A percentile compares a stretch with the other conserved stretches of the same genome.
Evolutionary conservation across 2,113 vertebrate species (phyloP).

Genomic region (Thermophis baileyi): DNA sequence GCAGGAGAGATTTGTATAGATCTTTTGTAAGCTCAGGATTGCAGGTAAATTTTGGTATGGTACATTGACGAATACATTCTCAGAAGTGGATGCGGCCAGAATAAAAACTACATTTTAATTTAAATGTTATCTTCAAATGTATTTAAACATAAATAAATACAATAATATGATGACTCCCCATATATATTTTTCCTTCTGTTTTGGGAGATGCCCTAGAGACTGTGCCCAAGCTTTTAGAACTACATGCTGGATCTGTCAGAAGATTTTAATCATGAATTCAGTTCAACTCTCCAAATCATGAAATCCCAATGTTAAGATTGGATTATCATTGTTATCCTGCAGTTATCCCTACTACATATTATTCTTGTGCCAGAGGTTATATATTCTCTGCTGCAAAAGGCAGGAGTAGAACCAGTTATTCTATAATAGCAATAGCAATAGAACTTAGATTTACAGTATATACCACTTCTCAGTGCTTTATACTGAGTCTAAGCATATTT

Average conservation of each 20-base stretch:
- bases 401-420: background rate
- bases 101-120: background rate
- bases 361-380: background rate
- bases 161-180: background rate
- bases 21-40: background rate
- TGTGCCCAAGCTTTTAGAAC: background rate
- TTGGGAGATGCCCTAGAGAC: background rate
- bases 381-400: background rate
- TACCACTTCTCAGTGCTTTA: too few species aligned
- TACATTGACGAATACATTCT: background rate
- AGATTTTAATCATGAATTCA: background rate
- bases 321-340: background rate
- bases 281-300: background rate
- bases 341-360: background rate
- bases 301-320: background rate
- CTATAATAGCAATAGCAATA: background rate
- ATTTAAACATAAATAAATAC: background rate
- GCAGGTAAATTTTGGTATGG: background rate
- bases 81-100: background rate
- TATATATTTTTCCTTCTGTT: background rate
- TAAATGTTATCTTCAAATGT: background rate
- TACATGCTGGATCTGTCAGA: background rate
- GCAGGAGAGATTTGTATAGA: background rate
- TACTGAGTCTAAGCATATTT: too few species aligned
- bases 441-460: too few species aligned